Evolutionary conservation across 2,888 invertebrate species (phyloP), one percentile per base, ranked within the genome.

Genomic region (Girardia tigrina): DNA sequence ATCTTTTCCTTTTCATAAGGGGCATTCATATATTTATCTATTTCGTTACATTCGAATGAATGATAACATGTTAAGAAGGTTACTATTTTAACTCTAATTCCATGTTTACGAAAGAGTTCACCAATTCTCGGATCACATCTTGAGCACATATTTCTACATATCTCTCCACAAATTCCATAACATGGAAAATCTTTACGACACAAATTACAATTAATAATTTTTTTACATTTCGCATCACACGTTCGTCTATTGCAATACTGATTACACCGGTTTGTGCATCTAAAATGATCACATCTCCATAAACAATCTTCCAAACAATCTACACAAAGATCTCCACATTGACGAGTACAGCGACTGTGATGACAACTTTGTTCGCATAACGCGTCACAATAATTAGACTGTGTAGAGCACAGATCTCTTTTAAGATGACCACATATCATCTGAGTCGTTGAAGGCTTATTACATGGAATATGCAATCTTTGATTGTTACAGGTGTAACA

Each of bases 381-480:
- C 8, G n/a, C 23, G 14, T 4, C 27, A 73, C 75, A 75, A 20
- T 70, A 71, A 26, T 23, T 20, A 27, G 23, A 23, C 12, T 69
- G 29, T 16, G 1, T 29, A n/a, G 72, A 74, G 71, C 75, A 75
- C 1, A n/a, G 42, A 14, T 70, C 69, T 69, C 42, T n/a, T 26
- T 76, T 75, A 8, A 20, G n/a, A 76, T 82, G 81, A 2, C 76
- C 79, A 77, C 79, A 81, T 42, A 77, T 77, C 69, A 80, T 79
- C 73, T 23, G 14, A 16, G 23, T 77, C 4, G n/a, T 23, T 20
- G n/a, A 8, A n/a, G 2, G n/a, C 4, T 56, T n/a, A 6, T 12
- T 2, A 56, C 56, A 56, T 6, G 56, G 23, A 20, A 20, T 4
- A 16, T 56, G 56, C 8, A 56, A n/a, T 2, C n/a, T n/a, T 4